Evolutionary conservation across 2,113 vertebrate genomes (phyloP).

Genomic region (Xenopus borealis): DNA sequence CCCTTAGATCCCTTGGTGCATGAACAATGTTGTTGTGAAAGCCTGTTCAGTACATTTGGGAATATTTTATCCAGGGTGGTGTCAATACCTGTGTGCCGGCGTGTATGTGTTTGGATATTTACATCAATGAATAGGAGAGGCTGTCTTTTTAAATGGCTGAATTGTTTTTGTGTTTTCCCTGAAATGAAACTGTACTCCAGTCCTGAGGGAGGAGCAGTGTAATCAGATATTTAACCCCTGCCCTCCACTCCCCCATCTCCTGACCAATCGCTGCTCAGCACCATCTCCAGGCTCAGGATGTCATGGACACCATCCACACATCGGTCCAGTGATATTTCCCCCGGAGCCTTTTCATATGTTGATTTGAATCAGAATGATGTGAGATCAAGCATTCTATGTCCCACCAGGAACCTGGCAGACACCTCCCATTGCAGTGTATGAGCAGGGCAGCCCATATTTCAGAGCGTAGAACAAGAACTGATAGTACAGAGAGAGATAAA

Average conservation of each 20-base stretch:
- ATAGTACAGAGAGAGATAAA: too few relatives aligned
- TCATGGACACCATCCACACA: neutral
- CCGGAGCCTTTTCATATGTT: neutral
- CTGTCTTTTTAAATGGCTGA: neutral
- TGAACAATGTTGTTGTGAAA: too few relatives aligned
- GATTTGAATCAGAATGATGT: neutral
- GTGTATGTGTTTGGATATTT: too few relatives aligned
- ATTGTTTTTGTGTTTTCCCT: neutral
- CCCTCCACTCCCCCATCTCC: neutral
- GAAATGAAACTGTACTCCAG: neutral
- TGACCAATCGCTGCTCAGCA: neutral
- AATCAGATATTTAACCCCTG: constrained; percentile 6
- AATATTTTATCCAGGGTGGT: too few relatives aligned
- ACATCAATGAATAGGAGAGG: neutral
- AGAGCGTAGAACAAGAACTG: too few relatives aligned
- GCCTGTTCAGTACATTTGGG: too few relatives aligned
- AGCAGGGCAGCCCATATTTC: too few relatives aligned
- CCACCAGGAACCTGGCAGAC: neutral
- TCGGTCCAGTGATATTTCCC: neutral
- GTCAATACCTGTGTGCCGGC: too few relatives aligned
- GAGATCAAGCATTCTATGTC: neutral
- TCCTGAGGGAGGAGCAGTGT: neutral
- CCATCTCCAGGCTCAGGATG: neutral
- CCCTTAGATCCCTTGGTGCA: too few relatives aligned
- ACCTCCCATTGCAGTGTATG: too few relatives aligned